Conservation (phyloP, 92 coral and sea anemone species). For the Meandrina meandrites region DNA sequence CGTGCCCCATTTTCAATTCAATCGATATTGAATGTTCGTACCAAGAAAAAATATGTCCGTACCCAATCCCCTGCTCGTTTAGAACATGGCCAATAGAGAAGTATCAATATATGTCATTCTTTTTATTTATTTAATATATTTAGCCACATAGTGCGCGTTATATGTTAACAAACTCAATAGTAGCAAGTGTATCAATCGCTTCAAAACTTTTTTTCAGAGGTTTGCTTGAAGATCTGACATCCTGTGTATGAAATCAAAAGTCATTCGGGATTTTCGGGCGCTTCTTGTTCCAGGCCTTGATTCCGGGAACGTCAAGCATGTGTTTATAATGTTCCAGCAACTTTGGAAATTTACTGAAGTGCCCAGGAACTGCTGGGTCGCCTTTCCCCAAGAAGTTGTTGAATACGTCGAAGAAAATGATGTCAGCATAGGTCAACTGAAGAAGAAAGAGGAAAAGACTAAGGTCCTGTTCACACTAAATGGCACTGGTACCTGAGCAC, state of each 20-base stretch:
- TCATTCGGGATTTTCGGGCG: background rate
- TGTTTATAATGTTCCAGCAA: conserved; percentile 61
- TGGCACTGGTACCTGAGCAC: too few species aligned
- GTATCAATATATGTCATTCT: too few species aligned
- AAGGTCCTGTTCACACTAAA: too few species aligned
- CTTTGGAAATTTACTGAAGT: conserved; percentile 55
- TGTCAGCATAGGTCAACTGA: conserved; percentile 83
- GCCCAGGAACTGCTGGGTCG: conserved; percentile 56
- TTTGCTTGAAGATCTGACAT: background rate
- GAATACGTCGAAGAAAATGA: conserved; percentile 69
- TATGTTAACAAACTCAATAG: too few species aligned
- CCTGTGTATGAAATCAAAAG: background rate
- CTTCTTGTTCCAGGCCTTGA: conserved; percentile 63
- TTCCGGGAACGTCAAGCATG: conserved; percentile 63
- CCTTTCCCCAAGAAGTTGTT: conserved; percentile 70
- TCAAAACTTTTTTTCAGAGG: background rate
- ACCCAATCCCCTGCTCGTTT: too few species aligned
- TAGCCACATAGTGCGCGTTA: too few species aligned
- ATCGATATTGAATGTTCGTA: too few species aligned
- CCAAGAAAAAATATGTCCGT: too few species aligned
- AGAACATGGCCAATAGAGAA: too few species aligned
- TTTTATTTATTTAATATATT: too few species aligned
- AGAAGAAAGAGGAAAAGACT: background rate
- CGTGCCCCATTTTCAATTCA: too few species aligned
- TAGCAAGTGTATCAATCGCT: too few species aligned